Conservation (phyloP, 2,888 invertebrate species). For the Iphiclides podalirius region DNA sequence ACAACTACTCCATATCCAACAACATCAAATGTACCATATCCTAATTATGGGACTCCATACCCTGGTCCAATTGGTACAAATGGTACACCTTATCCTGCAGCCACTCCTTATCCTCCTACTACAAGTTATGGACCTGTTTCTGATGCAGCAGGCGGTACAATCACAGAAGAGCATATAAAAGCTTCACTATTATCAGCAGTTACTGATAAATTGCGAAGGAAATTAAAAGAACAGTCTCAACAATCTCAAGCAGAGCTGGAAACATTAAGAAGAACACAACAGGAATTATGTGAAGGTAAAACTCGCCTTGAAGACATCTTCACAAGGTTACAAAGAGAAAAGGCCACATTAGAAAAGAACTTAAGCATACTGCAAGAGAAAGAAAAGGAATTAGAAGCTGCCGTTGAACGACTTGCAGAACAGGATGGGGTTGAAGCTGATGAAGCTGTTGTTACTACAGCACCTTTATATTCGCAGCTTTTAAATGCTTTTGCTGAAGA, state of each 20-base stretch:
- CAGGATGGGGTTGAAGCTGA: slow-evolving; percentile 94
- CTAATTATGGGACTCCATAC: slow-evolving; percentile 68
- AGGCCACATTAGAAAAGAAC: slow-evolving; percentile 91
- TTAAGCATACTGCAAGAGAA: slow-evolving; percentile 91
- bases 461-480: slow-evolving; percentile 97
- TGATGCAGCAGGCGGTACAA: slow-evolving; percentile 85
- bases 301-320: slow-evolving; percentile 89
- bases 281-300: slow-evolving; percentile 92
- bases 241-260: slow-evolving; percentile 96
- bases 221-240: slow-evolving; percentile 93
- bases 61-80: slow-evolving; percentile 56
- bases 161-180: slow-evolving; percentile 96
- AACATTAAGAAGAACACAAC: slow-evolving; percentile 91
- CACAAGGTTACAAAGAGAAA: slow-evolving; percentile 86
- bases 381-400: slow-evolving; percentile 90
- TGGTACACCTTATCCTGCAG: slow-evolving; percentile 40
- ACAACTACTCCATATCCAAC: slow-evolving; percentile 67
- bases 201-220: slow-evolving; percentile 93
- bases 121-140: slow-evolving; percentile 46
- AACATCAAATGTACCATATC: slow-evolving; percentile 71
- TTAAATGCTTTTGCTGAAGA: slow-evolving; percentile 97
- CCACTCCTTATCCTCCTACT: slow-evolving; percentile 50
- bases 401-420: slow-evolving; percentile 86
- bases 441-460: slow-evolving; percentile 97
- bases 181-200: slow-evolving; percentile 96